These are phyloP conservation scores for Lordiphosa mommai DNA, from an alignment of 1,140 invertebrate species.

Conservation along the genomic window DNA sequence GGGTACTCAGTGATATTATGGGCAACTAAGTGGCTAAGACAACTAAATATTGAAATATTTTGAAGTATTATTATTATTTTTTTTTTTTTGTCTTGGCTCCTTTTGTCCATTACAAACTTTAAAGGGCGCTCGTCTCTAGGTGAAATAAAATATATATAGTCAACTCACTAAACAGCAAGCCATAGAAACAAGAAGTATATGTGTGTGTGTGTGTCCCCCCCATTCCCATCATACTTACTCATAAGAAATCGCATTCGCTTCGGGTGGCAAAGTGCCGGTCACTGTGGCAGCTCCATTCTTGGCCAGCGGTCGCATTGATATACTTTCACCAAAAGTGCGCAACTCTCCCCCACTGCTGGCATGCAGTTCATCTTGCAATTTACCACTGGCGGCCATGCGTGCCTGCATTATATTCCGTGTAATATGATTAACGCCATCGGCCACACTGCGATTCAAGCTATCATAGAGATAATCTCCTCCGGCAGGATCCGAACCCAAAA, in stretches of 20 bases:
- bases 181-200: conserved; percentile 55
- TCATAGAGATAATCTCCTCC: conserved; percentile 81
- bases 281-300: conserved; percentile 50
- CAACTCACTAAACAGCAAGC: conserved; percentile 75
- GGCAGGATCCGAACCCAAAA: conserved; percentile 36
- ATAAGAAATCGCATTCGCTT: conserved; percentile 68
- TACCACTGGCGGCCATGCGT: conserved; percentile 61
- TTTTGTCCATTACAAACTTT: conserved; percentile 77
- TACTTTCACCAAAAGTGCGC: conserved; percentile 84
- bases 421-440: conserved; percentile 83
- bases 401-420: conserved; percentile 81
- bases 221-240: conserved; percentile 59
- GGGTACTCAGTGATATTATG: conserved; percentile 27
- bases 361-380: conserved; percentile 51
- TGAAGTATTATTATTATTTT: conserved; percentile 20
- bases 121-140: conserved; percentile 60
- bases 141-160: conserved; percentile 36
- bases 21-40: conserved; percentile 54
- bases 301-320: conserved; percentile 87
- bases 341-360: conserved; percentile 73
- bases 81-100: conserved; percentile 43
- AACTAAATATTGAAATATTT: conserved; percentile 26
- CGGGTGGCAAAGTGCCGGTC: conserved; percentile 53
- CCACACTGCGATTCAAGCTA: conserved; percentile 82
- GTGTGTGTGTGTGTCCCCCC: conserved; percentile 12